A percentile compares a stretch with the other conserved stretches of the same genome.
phyloP scores from a whole-genome alignment of 2,888 invertebrate genomes.

The Danaus chrysippus region DNA sequence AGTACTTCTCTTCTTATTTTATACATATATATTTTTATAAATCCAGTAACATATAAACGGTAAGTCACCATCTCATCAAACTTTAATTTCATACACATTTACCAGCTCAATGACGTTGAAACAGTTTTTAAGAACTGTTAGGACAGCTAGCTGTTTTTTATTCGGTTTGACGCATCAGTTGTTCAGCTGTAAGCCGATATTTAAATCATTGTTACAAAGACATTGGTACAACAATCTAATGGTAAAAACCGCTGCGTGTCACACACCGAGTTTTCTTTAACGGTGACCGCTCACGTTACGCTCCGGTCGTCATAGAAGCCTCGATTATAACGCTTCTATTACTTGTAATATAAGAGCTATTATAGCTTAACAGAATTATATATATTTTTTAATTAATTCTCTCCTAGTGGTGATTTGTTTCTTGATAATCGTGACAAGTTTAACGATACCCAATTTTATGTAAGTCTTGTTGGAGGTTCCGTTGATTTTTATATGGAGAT shows the following conservation, averaged over 20 bases:
- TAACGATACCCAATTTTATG: conserved; percentile 49
- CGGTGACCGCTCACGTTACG: conserved; percentile 33
- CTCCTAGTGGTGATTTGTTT: conserved; percentile 54
- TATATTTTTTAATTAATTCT: conserved; percentile 66
- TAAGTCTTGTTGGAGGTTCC: not conserved
- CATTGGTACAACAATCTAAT: not conserved
- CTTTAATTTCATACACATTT: too few species aligned
- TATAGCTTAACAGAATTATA: conserved; percentile 28
- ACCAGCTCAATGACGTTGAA: not conserved
- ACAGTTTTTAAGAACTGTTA: conserved; percentile 1
- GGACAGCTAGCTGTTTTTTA: not conserved
- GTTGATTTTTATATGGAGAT: too few species aligned
- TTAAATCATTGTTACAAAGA: conserved; percentile 1
- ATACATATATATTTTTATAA: too few species aligned
- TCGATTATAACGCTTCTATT: conserved; percentile 17
- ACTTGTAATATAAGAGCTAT: conserved; percentile 17
- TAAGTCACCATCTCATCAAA: too few species aligned
- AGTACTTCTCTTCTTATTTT: too few species aligned
- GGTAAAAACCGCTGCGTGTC: conserved; percentile 24
- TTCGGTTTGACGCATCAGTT: not conserved
- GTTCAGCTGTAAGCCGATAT: not conserved
- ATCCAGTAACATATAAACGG: too few species aligned
- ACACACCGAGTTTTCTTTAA: conserved; percentile 33
- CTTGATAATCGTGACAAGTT: conserved; percentile 53
- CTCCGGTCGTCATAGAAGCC: conserved; percentile 28